phyloP scores from a whole-genome alignment of 2,888 invertebrate species.

The Perizoma flavofasciatum region DNA sequence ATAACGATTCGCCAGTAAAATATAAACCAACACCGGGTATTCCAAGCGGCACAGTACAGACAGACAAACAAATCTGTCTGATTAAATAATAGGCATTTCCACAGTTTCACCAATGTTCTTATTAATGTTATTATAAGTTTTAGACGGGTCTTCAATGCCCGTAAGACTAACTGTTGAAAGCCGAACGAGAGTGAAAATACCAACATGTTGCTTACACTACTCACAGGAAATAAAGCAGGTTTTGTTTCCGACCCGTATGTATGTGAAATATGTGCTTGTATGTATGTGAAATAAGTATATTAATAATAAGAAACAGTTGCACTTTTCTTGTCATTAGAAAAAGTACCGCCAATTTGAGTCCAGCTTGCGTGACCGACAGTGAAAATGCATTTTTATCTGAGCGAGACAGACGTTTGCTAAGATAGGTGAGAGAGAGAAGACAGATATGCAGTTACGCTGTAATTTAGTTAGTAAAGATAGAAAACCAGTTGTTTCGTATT shows the following conservation, averaged over 20 bases:
- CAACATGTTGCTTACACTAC: neutral
- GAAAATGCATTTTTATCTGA: conserved; percentile 63
- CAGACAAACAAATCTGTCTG: no score
- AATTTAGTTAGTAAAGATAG: conserved; percentile 2
- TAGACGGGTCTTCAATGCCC: no score
- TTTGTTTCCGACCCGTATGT: conserved; percentile 4
- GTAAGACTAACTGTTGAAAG: no score
- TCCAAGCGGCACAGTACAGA: no score
- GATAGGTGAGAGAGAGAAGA: conserved; percentile 39
- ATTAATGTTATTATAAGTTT: no score
- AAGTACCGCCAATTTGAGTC: conserved; percentile 42
- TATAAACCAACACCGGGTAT: no score
- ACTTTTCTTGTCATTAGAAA: conserved; percentile 32
- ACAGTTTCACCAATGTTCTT: no score
- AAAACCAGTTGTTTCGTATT: neutral
- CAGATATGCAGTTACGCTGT: conserved; percentile 29
- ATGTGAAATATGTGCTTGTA: conserved; percentile 3
- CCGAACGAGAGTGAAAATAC: neutral
- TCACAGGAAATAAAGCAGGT: conserved; percentile 5
- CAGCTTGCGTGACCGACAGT: conserved; percentile 58
- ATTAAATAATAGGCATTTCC: no score
- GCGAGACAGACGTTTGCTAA: conserved; percentile 38
- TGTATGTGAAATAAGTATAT: no score
- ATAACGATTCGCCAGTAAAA: no score
- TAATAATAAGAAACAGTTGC: conserved; percentile 18